phyloP scores from a whole-genome alignment of 2,113 vertebrate species.

The Pica pica region DNA sequence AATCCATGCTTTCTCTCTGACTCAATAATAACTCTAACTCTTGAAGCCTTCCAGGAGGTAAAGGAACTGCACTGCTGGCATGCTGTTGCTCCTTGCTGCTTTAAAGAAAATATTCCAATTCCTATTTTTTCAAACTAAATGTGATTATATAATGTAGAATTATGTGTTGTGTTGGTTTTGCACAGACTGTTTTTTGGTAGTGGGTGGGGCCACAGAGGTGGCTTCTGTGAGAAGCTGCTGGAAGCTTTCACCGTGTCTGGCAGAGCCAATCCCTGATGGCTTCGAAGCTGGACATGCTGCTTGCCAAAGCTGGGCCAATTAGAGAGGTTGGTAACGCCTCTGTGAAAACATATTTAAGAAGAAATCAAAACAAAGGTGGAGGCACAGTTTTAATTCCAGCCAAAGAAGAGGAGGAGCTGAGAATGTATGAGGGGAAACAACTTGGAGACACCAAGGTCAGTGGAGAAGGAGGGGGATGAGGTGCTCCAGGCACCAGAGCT shows the following conservation, averaged over 20 bases:
- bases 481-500: accelerated
- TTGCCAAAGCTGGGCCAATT: too few relatives aligned
- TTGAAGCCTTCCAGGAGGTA: neutral
- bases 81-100: neutral
- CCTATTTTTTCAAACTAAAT: neutral
- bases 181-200: neutral
- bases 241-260: accelerated
- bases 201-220: accelerated
- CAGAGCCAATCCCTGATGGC: neutral
- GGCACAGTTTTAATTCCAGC: neutral
- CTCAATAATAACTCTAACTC: neutral
- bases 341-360: neutral
- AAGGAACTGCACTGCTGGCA: neutral
- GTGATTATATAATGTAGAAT: neutral
- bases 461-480: neutral
- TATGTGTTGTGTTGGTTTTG: neutral
- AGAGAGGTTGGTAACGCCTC: accelerated
- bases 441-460: too few relatives aligned
- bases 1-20: neutral
- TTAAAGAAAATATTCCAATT: neutral
- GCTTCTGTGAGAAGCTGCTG: neutral
- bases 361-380: neutral
- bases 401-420: neutral
- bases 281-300: neutral
- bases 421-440: neutral